These are phyloP conservation scores for Rhinophrynus dorsalis DNA, from an alignment of 2,797 vertebrate genomes.

Conservation along the genomic window DNA sequence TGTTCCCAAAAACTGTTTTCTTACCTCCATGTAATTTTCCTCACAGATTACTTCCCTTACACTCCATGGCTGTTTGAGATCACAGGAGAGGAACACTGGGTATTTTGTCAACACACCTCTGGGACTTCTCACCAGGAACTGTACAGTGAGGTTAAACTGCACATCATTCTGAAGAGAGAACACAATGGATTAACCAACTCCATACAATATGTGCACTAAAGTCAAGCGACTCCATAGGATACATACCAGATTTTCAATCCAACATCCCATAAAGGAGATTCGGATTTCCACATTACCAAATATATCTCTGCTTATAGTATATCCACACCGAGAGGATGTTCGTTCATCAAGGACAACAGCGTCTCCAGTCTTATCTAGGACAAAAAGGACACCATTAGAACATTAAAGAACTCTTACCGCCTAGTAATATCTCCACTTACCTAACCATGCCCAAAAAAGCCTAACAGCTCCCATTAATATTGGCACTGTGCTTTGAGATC, in stretches of 20 bases:
- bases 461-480: too few species aligned
- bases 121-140: conserved; percentile 46
- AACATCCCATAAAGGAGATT: conserved; percentile 71
- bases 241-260: conserved; percentile 58
- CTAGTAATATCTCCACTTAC: too few species aligned
- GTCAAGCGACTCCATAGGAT: background rate
- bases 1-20: too few species aligned
- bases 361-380: background rate
- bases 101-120: conserved; percentile 29
- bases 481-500: too few species aligned
- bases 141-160: conserved; percentile 59
- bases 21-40: conserved; percentile 74
- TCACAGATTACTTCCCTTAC: conserved; percentile 72
- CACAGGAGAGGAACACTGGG: conserved; percentile 62
- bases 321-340: conserved; percentile 60
- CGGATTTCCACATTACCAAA: conserved; percentile 61
- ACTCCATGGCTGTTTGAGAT: conserved; percentile 52
- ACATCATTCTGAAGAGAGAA: conserved; percentile 55
- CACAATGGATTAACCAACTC: background rate
- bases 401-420: too few species aligned
- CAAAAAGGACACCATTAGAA: too few species aligned
- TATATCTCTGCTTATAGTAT: conserved; percentile 51
- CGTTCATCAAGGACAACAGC: background rate
- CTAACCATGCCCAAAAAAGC: too few species aligned
- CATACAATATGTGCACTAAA: background rate